Percentiles rank a stretch among this genome's conserved stretches.
phyloP scores from a whole-genome alignment of 2,797 vertebrate species.

The Microhierax caerulescens region DNA sequence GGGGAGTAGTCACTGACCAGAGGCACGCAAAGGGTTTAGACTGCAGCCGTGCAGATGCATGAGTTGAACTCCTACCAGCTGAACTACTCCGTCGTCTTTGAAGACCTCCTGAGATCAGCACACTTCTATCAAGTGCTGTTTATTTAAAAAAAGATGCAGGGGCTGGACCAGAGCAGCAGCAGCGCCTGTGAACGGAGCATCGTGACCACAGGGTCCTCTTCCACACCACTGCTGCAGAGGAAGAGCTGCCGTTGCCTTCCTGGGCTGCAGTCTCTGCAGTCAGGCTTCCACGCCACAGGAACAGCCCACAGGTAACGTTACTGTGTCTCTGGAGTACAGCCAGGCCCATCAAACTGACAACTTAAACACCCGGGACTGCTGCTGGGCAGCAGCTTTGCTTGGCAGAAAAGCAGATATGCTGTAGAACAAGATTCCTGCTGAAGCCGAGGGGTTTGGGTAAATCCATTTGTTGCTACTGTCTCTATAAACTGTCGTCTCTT shows the following conservation, averaged over 20 bases:
- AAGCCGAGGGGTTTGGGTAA: neutral
- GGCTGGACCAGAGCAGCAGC: neutral
- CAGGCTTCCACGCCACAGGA: neutral
- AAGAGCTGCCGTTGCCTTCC: neutral
- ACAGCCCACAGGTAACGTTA: neutral
- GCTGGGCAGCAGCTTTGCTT: neutral
- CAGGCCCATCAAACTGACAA: neutral
- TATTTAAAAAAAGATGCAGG: neutral
- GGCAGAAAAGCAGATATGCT: neutral
- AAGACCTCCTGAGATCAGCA: neutral
- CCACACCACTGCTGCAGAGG: neutral
- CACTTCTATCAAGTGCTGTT: neutral
- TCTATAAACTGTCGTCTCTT: neutral
- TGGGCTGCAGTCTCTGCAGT: neutral
- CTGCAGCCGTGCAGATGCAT: neutral
- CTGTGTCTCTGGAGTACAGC: neutral
- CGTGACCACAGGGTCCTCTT: too few species aligned
- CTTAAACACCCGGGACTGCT: neutral
- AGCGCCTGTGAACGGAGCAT: neutral
- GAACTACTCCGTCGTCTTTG: neutral
- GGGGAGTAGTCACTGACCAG: neutral
- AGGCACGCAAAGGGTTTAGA: rapidly evolving
- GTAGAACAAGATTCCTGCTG: neutral
- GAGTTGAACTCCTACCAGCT: neutral
- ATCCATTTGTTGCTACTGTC: neutral